Percentiles rank a stretch among this genome's conserved stretches.
Evolutionary conservation across 1,140 invertebrate genomes (phyloP).

Genomic region (Limonius californicus): DNA sequence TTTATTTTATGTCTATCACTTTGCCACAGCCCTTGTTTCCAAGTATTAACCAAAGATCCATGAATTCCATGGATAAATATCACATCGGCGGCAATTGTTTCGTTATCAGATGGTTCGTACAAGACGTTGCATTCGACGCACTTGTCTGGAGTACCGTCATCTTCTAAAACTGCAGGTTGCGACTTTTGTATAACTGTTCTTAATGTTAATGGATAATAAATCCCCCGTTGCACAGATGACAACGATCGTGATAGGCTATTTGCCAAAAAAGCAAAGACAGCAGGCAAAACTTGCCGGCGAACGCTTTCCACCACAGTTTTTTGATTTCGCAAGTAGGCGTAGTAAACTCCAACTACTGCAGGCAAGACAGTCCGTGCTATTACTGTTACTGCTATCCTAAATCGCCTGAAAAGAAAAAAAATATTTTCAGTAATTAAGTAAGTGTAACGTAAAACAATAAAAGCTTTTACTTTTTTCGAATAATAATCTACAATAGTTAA

Average conservation of each 20-base stretch:
- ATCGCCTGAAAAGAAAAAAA: conserved; percentile 35
- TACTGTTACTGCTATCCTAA: conserved; percentile 35
- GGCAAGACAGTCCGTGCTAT: conserved; percentile 34
- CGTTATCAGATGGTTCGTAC: conserved; percentile 42
- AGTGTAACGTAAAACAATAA: too few relatives aligned
- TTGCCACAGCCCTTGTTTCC: conserved; percentile 55
- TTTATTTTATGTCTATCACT: conserved; percentile 44
- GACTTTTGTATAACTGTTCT: background rate
- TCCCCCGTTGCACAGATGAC: conserved; percentile 48
- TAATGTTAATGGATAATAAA: conserved; percentile 22
- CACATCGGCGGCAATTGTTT: conserved; percentile 50
- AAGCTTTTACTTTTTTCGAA: too few relatives aligned
- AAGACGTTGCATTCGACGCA: conserved; percentile 48
- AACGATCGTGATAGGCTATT: conserved; percentile 51
- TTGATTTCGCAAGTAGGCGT: conserved; percentile 36
- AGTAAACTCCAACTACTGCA: conserved; percentile 36
- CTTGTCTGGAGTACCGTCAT: conserved; percentile 27
- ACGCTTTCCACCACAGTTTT: conserved; percentile 40
- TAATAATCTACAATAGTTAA: too few relatives aligned
- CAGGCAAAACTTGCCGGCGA: conserved; percentile 46
- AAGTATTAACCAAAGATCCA: conserved; percentile 55
- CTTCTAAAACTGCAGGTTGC: conserved; percentile 16
- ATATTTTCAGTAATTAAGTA: too few relatives aligned
- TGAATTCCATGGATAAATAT: conserved; percentile 59
- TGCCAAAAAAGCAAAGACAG: conserved; percentile 49